A percentile compares a stretch with the other conserved stretches of the same genome.
These are phyloP conservation scores for Leucoma salicis DNA, from an alignment of 2,888 invertebrate species.

Conservation along the genomic window DNA sequence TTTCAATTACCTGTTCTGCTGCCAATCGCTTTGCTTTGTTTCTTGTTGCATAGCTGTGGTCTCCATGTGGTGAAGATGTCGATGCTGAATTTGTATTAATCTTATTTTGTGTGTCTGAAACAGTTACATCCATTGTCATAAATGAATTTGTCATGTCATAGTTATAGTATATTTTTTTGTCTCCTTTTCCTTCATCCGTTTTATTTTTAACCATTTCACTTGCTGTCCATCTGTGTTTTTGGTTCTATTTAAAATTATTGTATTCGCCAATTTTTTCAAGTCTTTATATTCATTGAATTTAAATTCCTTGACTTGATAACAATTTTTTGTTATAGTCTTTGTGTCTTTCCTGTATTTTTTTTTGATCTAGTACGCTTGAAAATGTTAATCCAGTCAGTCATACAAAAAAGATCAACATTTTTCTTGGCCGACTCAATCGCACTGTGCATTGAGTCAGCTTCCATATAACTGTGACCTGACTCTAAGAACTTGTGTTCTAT, in stretches of 20 bases:
- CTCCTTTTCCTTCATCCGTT: not conserved
- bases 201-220: not conserved
- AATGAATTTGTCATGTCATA: no score
- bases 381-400: not conserved
- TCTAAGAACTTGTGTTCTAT: no score
- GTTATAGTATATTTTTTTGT: not conserved
- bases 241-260: not conserved
- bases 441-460: no score
- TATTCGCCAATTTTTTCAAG: not conserved
- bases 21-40: no score
- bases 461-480: no score
- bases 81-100: not conserved
- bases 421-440: no score
- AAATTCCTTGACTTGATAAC: not conserved
- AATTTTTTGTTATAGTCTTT: no score
- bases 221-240: not conserved
- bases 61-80: no score
- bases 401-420: not conserved
- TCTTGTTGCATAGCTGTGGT: no score
- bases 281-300: not conserved
- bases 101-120: not conserved
- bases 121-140: not conserved
- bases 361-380: not conserved
- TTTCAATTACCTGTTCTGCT: no score
- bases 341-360: not conserved